Evolutionary conservation across 37 sponge, comb jelly and placozoan species (phyloP), one percentile per base, ranked within the genome.

Genomic region (Spongilla lacustris): DNA sequence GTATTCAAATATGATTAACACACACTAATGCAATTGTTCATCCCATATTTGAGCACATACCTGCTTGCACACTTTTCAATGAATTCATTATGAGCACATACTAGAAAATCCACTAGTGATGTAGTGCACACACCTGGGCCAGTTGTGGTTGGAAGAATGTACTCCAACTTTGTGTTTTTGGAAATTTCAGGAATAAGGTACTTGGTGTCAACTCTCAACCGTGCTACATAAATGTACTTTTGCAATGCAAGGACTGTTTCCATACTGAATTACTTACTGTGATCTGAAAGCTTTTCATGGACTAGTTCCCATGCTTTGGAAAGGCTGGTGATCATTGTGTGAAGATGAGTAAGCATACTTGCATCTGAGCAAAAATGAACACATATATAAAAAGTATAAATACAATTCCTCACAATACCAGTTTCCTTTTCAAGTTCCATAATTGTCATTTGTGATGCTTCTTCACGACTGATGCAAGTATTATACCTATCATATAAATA

Each of bases 21-120:
- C n/a, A n/a, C n/a, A n/a, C n/a, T n/a, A n/a, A n/a, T n/a, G n/a
- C n/a, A n/a, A n/a, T n/a, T n/a, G n/a, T n/a, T n/a, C n/a, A n/a
- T n/a, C n/a, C n/a, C n/a, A n/a, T n/a, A n/a, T n/a, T n/a, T n/a
- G n/a, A n/a, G n/a, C 41, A n/a, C n/a, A n/a, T n/a, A n/a, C 19
- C n/a, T 67, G 49, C 9, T 70, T 34, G 32, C n/a, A 36, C 88
- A 89, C 12, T 71, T 66, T 33, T 86, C 84, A 78, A 93, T 83
- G 49, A 93, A 80, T n/a, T 85, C 67, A 36, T 95, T 91, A 50
- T 95, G 95, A 17, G 36, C 71, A 27, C 73, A 70, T 26, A 74
- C 48, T 0, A 95, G 85, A 68, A 66, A 91, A 73, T 95, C 92
- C 6, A 82, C 77, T 23, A 95, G 84, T n/a, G 87, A 86, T 4